These are phyloP conservation scores for Albula goreensis DNA, from an alignment of 2,113 vertebrate species.

Conservation along the genomic window DNA sequence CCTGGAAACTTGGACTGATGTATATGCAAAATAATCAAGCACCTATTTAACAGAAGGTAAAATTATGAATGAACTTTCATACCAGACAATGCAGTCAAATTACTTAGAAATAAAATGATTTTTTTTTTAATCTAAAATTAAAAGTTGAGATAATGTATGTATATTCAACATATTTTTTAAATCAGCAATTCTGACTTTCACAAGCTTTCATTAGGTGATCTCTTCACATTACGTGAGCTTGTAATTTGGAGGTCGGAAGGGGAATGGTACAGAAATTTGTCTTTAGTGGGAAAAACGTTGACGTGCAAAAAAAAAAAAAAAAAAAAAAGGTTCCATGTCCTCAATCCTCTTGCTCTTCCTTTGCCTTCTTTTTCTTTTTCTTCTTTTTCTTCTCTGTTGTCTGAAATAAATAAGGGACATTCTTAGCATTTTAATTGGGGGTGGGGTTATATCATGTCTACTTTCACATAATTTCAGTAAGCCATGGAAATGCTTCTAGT, in stretches of 20 bases:
- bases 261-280: background rate
- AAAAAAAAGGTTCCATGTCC: constrained; percentile 21
- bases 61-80: background rate
- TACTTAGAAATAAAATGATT: background rate
- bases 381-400: constrained; percentile 83
- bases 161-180: no score
- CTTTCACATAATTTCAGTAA: background rate
- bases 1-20: background rate
- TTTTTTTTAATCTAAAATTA: no score
- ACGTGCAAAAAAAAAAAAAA: constrained; percentile 25
- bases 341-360: constrained; percentile 61
- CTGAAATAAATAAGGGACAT: constrained; percentile 61
- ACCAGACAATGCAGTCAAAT: background rate
- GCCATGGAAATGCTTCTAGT: no score
- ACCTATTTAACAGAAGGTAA: background rate
- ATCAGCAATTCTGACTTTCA: no score
- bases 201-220: no score
- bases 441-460: background rate
- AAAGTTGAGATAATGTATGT: no score
- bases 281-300: background rate
- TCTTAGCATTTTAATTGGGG: background rate
- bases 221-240: no score
- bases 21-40: background rate
- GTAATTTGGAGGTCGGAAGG: no score
- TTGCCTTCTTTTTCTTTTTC: constrained; percentile 70